Percentiles rank a stretch among this genome's conserved stretches.
Conservation (phyloP, 2,888 invertebrate genomes). For the Zele albiditarsus region DNA sequence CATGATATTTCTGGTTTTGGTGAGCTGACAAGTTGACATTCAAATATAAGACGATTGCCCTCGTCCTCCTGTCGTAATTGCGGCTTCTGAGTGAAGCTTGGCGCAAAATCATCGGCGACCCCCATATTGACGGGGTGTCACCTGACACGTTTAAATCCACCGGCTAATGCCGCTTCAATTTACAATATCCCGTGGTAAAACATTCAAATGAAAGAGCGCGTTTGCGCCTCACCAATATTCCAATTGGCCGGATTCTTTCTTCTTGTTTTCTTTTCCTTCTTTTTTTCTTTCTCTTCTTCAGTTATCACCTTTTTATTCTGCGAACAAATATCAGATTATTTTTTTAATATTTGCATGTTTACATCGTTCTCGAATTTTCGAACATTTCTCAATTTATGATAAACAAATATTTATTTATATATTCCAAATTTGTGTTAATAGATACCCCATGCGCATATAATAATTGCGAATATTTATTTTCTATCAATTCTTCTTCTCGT, state of each 20-base stretch:
- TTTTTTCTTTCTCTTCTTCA: slow-evolving; percentile 7
- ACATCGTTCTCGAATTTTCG: too few relatives aligned
- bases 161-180: slow-evolving; percentile 41
- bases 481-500: background rate
- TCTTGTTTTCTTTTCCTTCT: slow-evolving; percentile 19
- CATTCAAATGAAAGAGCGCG: slow-evolving; percentile 33
- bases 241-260: slow-evolving; percentile 17
- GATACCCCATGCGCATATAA: too few relatives aligned
- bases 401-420: too few relatives aligned
- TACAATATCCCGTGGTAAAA: slow-evolving; percentile 11
- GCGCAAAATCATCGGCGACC: slow-evolving; percentile 95
- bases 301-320: background rate
- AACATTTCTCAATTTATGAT: too few relatives aligned
- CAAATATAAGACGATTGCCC: slow-evolving; percentile 95
- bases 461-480: too few relatives aligned
- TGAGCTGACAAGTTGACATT: slow-evolving; percentile 90
- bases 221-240: slow-evolving; percentile 8
- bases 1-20: slow-evolving; percentile 94
- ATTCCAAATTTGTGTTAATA: too few relatives aligned
- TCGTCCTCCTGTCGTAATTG: slow-evolving; percentile 97
- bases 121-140: slow-evolving; percentile 76
- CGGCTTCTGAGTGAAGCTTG: slow-evolving; percentile 98
- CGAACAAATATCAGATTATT: background rate
- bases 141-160: slow-evolving; percentile 41
- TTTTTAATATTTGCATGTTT: background rate